Base-by-base conservation (phyloP, 1,140 invertebrate genomes). In the Drosophila arawakana region DNA sequence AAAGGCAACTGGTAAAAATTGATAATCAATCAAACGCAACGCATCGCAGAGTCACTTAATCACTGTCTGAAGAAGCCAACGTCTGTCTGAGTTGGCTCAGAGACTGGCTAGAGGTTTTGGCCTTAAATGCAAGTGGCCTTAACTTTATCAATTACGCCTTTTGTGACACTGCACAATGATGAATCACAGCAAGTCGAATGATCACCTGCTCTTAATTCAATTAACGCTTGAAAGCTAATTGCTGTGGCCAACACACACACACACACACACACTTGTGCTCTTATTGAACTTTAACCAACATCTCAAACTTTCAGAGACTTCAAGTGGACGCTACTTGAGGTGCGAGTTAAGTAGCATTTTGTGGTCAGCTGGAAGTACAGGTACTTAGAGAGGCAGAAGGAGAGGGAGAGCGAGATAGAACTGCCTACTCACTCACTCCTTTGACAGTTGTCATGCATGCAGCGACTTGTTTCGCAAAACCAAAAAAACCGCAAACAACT, bases 111-210 rank as follows among this genome's bases (percentile, higher is more conserved):
- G 15, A 7, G 52, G 58, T 50, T 70, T 52, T 70, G 37, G 52
- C 10, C 52, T 55, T 13, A 39, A 55, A 35, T 55, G 52, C 52
- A 55, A 39, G 49, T 74, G 79, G 73, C 74, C 77, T 72, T 62
- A 78, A 69, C 78, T 86, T 86, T 86, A 88, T 86, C 82, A 86
- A 86, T 86, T 83, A 80, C 73, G 59, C 59, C 70, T 72, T 80
- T 49, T 63, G 49, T 25, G 49, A 72, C 41, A 75, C 65, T 11
- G 30, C 9, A 11, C 46, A 34, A 43, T 81, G 78, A 88, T 88
- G 83, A 88, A 88, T 88, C 83, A 88, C 70, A 21, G 67, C 61
- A 88, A 82, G 66, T 84, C 43, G 50, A 46, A 49, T 74, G 41
- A 57, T 71, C 66, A 75, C 54, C 66, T 59, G 60, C 37, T 73